phyloP scores from a whole-genome alignment of 2,888 invertebrate genomes.

The Troilus luridus region DNA sequence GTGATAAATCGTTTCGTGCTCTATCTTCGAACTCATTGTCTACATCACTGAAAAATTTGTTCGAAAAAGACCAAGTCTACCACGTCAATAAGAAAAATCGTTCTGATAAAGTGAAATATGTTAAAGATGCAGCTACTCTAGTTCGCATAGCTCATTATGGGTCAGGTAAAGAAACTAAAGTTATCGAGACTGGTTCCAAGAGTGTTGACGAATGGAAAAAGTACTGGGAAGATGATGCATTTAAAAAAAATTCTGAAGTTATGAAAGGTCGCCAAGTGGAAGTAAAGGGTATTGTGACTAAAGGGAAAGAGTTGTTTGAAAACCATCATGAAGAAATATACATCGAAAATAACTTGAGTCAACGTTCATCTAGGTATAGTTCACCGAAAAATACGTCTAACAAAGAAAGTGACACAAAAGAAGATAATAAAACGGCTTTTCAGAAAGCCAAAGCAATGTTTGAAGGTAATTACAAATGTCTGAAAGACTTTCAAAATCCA shows the following conservation, averaged over 20 bases:
- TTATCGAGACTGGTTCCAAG: conserved; percentile 33
- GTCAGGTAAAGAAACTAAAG: conserved; percentile 5
- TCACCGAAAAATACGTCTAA: not conserved
- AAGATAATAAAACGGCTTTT: conserved; percentile 62
- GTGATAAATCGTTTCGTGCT: conserved; percentile 47
- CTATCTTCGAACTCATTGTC: conserved; percentile 36
- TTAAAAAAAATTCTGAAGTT: not conserved
- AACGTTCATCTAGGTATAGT: not conserved
- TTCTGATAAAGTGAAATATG: not conserved
- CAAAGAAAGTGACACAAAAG: not conserved
- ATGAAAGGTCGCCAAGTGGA: conserved; percentile 25
- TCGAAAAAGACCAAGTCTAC: conserved; percentile 23
- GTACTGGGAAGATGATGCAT: conserved; percentile 62
- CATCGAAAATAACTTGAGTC: conserved; percentile 5
- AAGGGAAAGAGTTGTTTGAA: conserved; percentile 51
- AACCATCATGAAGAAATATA: not conserved
- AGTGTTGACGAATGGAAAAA: conserved; percentile 63
- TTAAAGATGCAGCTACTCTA: not conserved
- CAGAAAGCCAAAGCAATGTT: conserved; percentile 63
- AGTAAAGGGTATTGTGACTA: conserved; percentile 48
- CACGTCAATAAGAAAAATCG: not conserved
- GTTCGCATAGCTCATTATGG: conserved; percentile 36
- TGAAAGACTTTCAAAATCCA: not conserved
- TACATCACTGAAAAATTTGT: conserved; percentile 18
- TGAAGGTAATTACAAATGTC: conserved; percentile 50